A percentile compares a stretch with the other conserved stretches of the same genome.
Evolutionary conservation across 2,113 vertebrate species (phyloP).

Genomic region (Cnemophilus loriae): DNA sequence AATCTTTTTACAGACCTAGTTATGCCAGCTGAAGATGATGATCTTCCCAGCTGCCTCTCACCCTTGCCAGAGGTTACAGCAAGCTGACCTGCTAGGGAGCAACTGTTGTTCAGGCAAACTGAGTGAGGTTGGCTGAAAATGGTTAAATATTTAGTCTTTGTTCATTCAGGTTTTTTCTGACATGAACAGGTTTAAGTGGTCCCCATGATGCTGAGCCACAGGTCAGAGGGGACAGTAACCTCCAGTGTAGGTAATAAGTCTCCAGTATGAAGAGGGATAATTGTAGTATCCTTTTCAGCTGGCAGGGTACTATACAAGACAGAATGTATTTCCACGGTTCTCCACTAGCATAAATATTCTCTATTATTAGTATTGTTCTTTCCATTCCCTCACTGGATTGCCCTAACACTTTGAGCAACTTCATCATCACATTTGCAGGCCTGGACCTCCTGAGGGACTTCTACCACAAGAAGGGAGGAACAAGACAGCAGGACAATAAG

Average conservation of each 20-base stretch:
- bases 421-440: background rate
- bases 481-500: background rate
- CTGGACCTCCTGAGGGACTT: background rate
- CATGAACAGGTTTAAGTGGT: background rate
- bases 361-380: background rate
- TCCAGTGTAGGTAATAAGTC: background rate
- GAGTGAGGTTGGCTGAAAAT: background rate
- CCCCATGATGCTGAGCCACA: background rate
- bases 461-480: background rate
- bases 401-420: background rate
- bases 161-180: background rate
- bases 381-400: background rate
- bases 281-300: background rate
- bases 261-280: background rate
- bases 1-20: constrained; percentile 6
- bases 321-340: background rate
- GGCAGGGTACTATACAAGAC: background rate
- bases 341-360: background rate
- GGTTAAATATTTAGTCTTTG: background rate
- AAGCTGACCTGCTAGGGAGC: background rate
- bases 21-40: constrained; percentile 12
- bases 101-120: background rate
- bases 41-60: constrained; percentile 32
- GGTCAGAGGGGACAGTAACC: background rate
- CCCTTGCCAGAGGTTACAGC: constrained; percentile 31